These are phyloP conservation scores for Drosophila willistoni DNA, from an alignment of 1,140 invertebrate species.

Conservation along the genomic window DNA sequence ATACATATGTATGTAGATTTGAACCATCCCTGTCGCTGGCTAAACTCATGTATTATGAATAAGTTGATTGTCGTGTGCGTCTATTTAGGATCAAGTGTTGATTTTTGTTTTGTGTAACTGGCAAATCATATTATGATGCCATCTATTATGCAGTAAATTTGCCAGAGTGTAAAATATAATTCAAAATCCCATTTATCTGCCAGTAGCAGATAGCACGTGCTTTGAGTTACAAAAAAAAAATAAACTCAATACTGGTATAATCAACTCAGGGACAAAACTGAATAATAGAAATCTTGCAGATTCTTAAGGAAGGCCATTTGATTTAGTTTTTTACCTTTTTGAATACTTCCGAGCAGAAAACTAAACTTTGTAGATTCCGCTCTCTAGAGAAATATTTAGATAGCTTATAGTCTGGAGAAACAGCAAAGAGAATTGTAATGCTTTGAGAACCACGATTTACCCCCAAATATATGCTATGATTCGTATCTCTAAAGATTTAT, in stretches of 20 bases:
- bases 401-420: too few species aligned
- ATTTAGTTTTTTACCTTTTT: too few species aligned
- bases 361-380: too few species aligned
- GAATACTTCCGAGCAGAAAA: background rate
- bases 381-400: background rate
- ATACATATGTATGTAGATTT: background rate
- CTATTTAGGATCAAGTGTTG: slow-evolving; percentile 45
- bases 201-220: background rate
- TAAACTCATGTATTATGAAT: slow-evolving; percentile 72
- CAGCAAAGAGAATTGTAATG: too few species aligned
- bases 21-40: background rate
- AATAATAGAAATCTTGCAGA: too few species aligned
- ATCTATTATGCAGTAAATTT: slow-evolving; percentile 63
- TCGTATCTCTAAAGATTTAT: too few species aligned
- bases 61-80: slow-evolving; percentile 71
- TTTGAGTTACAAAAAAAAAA: background rate
- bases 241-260: too few species aligned
- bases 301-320: too few species aligned
- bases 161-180: slow-evolving; percentile 8
- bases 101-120: slow-evolving; percentile 68
- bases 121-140: slow-evolving; percentile 72
- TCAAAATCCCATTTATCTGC: slow-evolving; percentile 51
- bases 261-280: too few species aligned
- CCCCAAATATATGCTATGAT: too few species aligned
- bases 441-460: too few species aligned